Conservation (phyloP, 1,140 invertebrate genomes). For the Cherax destructor region DNA sequence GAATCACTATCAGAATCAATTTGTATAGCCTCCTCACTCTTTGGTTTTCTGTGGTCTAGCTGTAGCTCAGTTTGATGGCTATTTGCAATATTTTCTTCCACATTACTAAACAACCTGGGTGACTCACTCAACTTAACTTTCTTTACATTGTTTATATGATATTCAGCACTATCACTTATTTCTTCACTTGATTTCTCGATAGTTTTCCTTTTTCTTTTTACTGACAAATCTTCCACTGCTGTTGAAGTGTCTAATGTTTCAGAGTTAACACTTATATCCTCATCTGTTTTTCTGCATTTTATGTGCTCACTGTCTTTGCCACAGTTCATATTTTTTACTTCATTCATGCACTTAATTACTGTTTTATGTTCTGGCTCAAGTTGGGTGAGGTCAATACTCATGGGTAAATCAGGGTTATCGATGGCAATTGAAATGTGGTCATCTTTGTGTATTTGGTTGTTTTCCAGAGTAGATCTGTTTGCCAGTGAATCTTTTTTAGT, state of each 20-base stretch:
- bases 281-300: neutral
- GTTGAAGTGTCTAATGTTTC: neutral
- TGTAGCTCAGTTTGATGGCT: neutral
- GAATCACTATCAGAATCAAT: neutral
- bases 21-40: neutral
- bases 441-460: neutral
- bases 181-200: neutral
- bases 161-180: neutral
- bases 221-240: neutral
- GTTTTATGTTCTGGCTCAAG: neutral
- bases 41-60: neutral
- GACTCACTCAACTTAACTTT: neutral
- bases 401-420: neutral
- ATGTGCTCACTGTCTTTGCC: neutral
- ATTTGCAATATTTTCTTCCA: neutral
- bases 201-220: neutral
- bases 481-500: neutral
- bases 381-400: slow-evolving; percentile 14
- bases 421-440: no score
- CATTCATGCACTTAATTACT: no score
- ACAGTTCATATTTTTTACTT: neutral
- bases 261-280: neutral
- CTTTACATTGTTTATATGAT: neutral
- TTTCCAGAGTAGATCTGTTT: neutral
- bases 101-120: neutral